Evolutionary conservation across 2,797 vertebrate species (phyloP), one percentile per base, ranked within the genome.

Genomic region (Aphelocoma californica): DNA sequence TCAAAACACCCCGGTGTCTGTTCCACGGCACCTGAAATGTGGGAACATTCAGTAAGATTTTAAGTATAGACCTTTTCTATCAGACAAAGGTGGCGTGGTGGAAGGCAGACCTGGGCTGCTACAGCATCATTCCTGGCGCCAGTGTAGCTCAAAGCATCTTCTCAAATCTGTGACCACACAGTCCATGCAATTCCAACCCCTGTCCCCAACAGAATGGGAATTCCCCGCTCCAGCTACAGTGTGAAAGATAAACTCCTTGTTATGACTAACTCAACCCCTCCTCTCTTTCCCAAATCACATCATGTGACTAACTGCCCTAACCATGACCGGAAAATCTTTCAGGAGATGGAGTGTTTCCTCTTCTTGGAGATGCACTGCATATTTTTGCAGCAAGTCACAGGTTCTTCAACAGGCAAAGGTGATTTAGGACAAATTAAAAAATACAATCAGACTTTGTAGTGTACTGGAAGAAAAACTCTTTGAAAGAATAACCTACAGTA

Each of bases 181-280:
- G 21, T 13, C 47, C 29, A 0, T 2, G 4, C 21, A 44, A 12
- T 26, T n/a, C 57, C 78, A 56, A 5, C 18, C 26, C 47, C 18
- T 18, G 28, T 2, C 17, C 31, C 14, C 3, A 7, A 7, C 7
- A 67, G 19, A 51, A 6, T 2, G 9, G 31, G 12, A 3, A 36
- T 12, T 61, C 58, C 34, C 21, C 1, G 0, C 34, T 36, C 25
- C 60, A 72, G 54, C 36, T 32, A 12, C 2, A 1, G 24, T 51
- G 4, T 36, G n/a, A 53, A 74, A 67, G 84, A 85, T 15, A 53
- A 84, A 45, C 17, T 18, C 44, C 24, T 53, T 54, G 32, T 54
- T 32, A 21, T 7, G 31, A 51, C 17, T 18, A 31, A 64, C 24
- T 25, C 26, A 34, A 24, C 42, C 40, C 42, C 38, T 64, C 48